Conservation (phyloP, 2,113 vertebrate species). For the Pangasianodon gigas region DNA sequence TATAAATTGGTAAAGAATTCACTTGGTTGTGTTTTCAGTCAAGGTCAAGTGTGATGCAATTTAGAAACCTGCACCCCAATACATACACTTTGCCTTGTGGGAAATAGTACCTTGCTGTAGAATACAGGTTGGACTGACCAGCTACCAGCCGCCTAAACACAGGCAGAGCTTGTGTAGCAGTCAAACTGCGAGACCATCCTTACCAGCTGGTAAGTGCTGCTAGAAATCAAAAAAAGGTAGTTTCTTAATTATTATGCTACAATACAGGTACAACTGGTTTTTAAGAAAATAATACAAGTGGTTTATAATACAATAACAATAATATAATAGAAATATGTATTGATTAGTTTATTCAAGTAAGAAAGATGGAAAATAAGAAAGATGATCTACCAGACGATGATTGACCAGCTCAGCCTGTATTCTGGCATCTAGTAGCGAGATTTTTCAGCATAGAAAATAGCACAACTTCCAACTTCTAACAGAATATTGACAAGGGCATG, state of each 20-base stretch:
- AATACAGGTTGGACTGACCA: not conserved
- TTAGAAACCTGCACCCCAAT: not conserved
- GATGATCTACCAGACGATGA: not conserved
- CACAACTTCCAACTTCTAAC: not conserved
- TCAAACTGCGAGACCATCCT: not conserved
- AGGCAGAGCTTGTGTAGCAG: not conserved
- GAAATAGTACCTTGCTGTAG: not conserved
- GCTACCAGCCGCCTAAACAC: not conserved
- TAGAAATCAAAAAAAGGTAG: not conserved
- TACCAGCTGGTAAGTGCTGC: not conserved
- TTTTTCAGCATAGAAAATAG: not conserved
- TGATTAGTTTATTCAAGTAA: not conserved
- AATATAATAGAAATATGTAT: not conserved
- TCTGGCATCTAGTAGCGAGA: not conserved
- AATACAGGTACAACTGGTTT: not conserved
- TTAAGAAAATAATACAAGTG: too few species aligned
- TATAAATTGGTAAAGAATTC: not conserved
- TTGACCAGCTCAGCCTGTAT: not conserved
- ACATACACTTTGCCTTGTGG: not conserved
- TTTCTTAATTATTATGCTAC: not conserved
- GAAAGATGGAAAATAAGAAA: not conserved
- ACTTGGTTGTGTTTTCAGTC: not conserved
- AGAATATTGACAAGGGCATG: not conserved
- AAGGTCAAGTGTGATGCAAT: not conserved
- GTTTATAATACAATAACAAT: too few species aligned